Evolutionary conservation across 2,113 vertebrate species (phyloP).

Genomic region (Carettochelys insculpta): DNA sequence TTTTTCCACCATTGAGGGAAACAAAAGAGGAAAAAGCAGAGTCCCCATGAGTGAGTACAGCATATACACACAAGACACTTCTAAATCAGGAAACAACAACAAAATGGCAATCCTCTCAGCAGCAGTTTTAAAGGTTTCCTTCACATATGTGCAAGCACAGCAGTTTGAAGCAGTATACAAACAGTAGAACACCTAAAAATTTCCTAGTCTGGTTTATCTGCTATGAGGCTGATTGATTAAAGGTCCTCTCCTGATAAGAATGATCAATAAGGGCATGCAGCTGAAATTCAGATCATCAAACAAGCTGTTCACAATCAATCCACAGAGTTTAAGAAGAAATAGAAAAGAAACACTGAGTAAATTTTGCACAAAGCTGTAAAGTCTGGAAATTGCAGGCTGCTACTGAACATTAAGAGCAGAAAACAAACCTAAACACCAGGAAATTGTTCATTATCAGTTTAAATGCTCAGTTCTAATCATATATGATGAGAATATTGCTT

Average conservation of each 20-base stretch:
- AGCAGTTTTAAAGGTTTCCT: not conserved
- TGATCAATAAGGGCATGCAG: not conserved
- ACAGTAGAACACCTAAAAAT: not conserved
- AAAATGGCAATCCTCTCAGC: not conserved
- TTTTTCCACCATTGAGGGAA: no score
- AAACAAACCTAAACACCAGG: not conserved
- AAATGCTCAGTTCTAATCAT: not conserved
- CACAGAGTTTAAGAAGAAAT: rapidly evolving
- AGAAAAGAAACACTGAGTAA: not conserved
- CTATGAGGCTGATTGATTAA: not conserved
- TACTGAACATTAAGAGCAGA: not conserved
- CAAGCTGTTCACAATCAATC: not conserved
- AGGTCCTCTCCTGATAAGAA: not conserved
- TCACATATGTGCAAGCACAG: not conserved
- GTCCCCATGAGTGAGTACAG: not conserved
- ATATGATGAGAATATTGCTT: not conserved
- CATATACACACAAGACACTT: not conserved
- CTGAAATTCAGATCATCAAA: not conserved
- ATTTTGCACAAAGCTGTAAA: not conserved
- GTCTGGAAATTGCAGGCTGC: not conserved
- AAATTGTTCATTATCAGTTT: not conserved
- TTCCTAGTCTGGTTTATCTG: not conserved
- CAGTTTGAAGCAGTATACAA: not conserved
- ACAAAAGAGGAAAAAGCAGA: not conserved
- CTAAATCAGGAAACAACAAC: not conserved